Conservation (phyloP, 2,888 invertebrate species). For the Nemurella pictetii region DNA sequence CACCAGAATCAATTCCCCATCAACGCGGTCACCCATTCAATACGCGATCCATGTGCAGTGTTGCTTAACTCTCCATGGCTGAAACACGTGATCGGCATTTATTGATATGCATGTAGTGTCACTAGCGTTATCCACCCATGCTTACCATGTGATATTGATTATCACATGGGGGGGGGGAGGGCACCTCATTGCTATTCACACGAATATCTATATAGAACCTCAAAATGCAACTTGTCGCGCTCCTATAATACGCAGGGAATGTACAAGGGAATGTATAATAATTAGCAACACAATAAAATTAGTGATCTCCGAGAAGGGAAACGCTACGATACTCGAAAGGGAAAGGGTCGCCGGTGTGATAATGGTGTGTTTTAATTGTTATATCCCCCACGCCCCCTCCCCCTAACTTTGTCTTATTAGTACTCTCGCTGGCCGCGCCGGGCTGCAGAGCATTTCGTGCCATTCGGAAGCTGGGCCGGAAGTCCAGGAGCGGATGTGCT, state of each 20-base stretch:
- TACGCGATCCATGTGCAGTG: no score
- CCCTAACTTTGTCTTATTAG: background rate
- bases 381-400: background rate
- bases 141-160: background rate
- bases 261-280: background rate
- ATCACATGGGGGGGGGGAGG: background rate
- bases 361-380: background rate
- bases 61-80: no score
- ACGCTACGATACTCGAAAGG: background rate
- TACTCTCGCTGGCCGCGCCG: background rate
- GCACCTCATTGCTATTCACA: background rate
- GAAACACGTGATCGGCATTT: no score
- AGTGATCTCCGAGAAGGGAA: background rate
- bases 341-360: background rate
- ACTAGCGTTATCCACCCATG: no score
- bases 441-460: background rate
- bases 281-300: background rate
- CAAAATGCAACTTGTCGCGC: background rate
- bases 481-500: conserved; percentile 6
- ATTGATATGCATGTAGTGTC: no score
- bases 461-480: background rate
- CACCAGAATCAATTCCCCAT: no score
- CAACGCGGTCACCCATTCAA: no score
- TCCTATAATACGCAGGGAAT: background rate
- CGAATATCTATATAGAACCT: background rate